phyloP scores from a whole-genome alignment of 2,113 vertebrate genomes.

The Henicopernis longicauda region DNA sequence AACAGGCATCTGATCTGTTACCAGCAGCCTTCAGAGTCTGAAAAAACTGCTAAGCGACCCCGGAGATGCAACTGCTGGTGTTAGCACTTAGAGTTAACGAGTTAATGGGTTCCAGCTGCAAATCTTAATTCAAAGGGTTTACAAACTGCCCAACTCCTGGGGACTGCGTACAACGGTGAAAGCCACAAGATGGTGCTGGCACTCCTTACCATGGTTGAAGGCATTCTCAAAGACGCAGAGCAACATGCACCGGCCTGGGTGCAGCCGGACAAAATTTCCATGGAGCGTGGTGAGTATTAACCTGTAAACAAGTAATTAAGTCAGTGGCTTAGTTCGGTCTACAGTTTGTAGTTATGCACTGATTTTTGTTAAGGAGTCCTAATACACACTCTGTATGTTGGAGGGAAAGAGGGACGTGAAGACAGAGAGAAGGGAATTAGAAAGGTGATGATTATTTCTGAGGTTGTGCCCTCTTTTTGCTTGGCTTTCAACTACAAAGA shows the following conservation, averaged over 20 bases:
- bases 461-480: neutral
- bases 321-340: neutral
- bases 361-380: neutral
- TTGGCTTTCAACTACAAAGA: neutral
- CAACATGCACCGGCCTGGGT: neutral
- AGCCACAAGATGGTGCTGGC: slow-evolving; percentile 51
- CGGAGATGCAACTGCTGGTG: neutral
- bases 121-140: neutral
- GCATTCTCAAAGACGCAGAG: neutral
- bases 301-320: neutral
- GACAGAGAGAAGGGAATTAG: neutral
- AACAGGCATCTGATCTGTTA: accelerated
- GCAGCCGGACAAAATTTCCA: neutral
- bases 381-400: accelerated
- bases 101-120: neutral
- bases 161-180: neutral
- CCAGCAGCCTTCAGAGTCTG: neutral
- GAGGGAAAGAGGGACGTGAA: neutral
- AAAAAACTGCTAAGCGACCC: neutral
- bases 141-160: neutral
- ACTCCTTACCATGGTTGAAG: neutral
- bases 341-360: neutral
- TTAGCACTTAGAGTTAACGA: neutral
- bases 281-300: accelerated
- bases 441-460: neutral